Base-by-base conservation (phyloP, 2,888 invertebrate species). In the Keiferia lycopersicella region DNA sequence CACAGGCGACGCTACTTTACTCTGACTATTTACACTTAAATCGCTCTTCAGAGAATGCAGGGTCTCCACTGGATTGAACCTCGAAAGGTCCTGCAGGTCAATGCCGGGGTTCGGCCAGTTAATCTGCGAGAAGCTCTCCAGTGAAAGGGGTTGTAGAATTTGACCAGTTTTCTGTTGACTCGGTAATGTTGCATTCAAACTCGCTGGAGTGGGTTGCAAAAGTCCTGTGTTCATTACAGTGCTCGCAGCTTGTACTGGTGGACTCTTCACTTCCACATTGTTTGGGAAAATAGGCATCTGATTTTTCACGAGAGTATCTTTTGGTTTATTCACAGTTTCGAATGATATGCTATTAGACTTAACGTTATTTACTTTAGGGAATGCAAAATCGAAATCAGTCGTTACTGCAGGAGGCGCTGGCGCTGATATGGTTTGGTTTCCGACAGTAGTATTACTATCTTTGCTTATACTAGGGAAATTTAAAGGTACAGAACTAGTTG, bases 41-140 rank as follows among this genome's bases (percentile, higher is more conserved):
- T 91, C 89, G 65, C 76, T 86, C 76, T 90, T 88, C 59, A 92
- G 76, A 3, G 92, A 87, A 62, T 88, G 85, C 50, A 92, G 74
- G 34, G 88, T 87, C 74, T 92, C 89, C 0, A 92, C 87, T 26
- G 92, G 92, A 75, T 92, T 92, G 62, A 92, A 92, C 65, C 88
- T 77, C 1, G 92, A 91, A 3, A 92, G 78, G 75, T 92, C 91
- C 72, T 92, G 91, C 63, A 91, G 80, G 71, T 91, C 87, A 70
- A 92, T 86, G 22, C 94, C 94, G 14, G 94, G 94, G 75, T 93
- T 93, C 3, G 94, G 94, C 94, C 94, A 94, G 75, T 93, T 93
- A 56, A 94, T 94, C 77, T 93, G 90, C 0, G 93, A 92, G 73
- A 85, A 91, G 69, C 91, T 87, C 72, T 92, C 92, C 69, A 92